Evolutionary conservation across 1,140 invertebrate genomes (phyloP).

Genomic region (Pachyrhynchus sulphureomaculatus): DNA sequence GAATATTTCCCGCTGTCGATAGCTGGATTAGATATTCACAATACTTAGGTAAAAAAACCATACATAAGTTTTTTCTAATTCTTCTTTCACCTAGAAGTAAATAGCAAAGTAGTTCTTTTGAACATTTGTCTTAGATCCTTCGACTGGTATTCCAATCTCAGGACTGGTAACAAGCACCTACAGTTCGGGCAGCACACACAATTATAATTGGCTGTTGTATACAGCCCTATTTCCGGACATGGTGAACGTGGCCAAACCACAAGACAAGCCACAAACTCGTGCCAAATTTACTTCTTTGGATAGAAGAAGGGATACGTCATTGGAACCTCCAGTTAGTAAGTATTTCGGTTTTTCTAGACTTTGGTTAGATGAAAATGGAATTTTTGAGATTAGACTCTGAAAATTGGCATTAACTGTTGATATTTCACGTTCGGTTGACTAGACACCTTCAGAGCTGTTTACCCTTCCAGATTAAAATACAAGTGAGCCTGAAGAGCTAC

Average conservation of each 20-base stretch:
- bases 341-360: background rate
- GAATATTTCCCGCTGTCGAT: conserved; percentile 88
- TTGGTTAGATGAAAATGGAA: too few species aligned
- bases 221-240: conserved; percentile 72
- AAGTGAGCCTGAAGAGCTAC: too few species aligned
- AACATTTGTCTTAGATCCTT: too few species aligned
- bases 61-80: too few species aligned
- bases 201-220: conserved; percentile 81
- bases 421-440: too few species aligned
- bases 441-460: too few species aligned
- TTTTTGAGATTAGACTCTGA: too few species aligned
- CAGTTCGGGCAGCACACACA: conserved; percentile 62
- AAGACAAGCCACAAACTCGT: conserved; percentile 23
- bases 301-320: conserved; percentile 46
- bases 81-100: too few species aligned
- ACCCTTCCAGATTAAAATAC: too few species aligned
- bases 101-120: too few species aligned
- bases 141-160: conserved; percentile 69
- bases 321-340: conserved; percentile 19
- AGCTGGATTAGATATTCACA: conserved; percentile 80
- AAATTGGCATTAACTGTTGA: too few species aligned
- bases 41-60: conserved; percentile 64
- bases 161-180: conserved; percentile 61
- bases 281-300: conserved; percentile 41
- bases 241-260: conserved; percentile 36